Evolutionary conservation across 2,113 vertebrate species (phyloP).

Genomic region (Hipposideros armiger): DNA sequence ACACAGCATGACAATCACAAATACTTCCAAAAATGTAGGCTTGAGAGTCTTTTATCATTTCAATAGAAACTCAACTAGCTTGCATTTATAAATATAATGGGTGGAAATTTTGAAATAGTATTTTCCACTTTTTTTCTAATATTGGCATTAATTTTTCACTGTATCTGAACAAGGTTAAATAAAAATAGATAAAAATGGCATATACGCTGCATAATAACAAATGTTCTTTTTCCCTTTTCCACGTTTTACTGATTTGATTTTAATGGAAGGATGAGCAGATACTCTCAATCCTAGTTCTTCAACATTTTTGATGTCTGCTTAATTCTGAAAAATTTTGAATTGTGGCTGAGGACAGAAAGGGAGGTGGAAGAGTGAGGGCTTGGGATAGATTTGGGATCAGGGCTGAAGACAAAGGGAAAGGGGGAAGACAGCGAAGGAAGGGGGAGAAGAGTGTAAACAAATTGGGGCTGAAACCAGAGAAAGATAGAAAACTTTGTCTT

Average conservation of each 20-base stretch:
- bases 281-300: neutral
- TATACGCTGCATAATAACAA: neutral
- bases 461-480: neutral
- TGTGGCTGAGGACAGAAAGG: neutral
- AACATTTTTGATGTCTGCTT: neutral
- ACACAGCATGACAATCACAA: neutral
- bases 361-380: neutral
- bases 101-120: neutral
- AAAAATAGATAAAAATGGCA: conserved; percentile 44
- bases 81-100: conserved; percentile 51
- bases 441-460: neutral
- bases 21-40: neutral
- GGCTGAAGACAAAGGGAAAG: neutral
- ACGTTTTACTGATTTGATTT: neutral
- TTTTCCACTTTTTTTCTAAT: conserved; percentile 44
- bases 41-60: neutral
- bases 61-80: neutral
- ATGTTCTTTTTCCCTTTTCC: neutral
- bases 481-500: neutral
- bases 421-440: neutral
- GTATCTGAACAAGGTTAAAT: neutral
- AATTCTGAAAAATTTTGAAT: neutral
- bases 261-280: neutral
- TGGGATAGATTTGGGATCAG: neutral
- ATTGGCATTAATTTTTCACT: neutral